A percentile compares a stretch with the other conserved stretches of the same genome.
These are phyloP conservation scores for Halyomorpha halys DNA, from an alignment of 1,140 invertebrate species.

Conservation along the genomic window DNA sequence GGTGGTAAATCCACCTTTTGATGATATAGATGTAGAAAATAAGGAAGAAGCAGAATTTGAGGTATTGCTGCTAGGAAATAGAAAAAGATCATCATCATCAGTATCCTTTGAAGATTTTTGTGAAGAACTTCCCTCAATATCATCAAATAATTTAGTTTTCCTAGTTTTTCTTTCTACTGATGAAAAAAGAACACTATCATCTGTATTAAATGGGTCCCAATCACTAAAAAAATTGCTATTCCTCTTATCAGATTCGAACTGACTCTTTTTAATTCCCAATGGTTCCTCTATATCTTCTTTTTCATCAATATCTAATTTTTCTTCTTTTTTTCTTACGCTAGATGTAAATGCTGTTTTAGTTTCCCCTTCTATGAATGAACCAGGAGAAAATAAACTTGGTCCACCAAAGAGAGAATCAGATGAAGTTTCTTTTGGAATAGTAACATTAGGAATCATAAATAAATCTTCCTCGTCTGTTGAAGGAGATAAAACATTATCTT, in stretches of 20 bases:
- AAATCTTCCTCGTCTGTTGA: slow-evolving; percentile 26
- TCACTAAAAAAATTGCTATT: neutral
- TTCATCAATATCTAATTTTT: slow-evolving; percentile 1
- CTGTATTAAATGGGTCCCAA: neutral
- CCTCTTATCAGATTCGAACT: neutral
- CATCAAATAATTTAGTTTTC: slow-evolving; percentile 4
- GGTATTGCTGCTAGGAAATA: slow-evolving; percentile 4
- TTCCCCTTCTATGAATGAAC: slow-evolving; percentile 19
- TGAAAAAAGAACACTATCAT: neutral
- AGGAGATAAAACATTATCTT: slow-evolving; percentile 21
- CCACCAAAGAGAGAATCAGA: slow-evolving; percentile 8
- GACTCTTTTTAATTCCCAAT: neutral
- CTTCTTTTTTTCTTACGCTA: neutral
- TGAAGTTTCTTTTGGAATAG: neutral
- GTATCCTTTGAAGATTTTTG: neutral
- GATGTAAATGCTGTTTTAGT: neutral
- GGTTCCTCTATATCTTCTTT: neutral
- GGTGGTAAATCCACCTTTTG: neutral
- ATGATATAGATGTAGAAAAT: neutral
- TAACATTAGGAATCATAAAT: slow-evolving; percentile 18
- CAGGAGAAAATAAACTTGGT: slow-evolving; percentile 21
- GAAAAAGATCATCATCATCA: neutral
- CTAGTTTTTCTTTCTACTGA: neutral
- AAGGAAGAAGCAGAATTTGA: neutral
- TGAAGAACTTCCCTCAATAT: neutral